phyloP scores from a whole-genome alignment of 2,888 invertebrate genomes.

The Pristionchus maxplancki region DNA sequence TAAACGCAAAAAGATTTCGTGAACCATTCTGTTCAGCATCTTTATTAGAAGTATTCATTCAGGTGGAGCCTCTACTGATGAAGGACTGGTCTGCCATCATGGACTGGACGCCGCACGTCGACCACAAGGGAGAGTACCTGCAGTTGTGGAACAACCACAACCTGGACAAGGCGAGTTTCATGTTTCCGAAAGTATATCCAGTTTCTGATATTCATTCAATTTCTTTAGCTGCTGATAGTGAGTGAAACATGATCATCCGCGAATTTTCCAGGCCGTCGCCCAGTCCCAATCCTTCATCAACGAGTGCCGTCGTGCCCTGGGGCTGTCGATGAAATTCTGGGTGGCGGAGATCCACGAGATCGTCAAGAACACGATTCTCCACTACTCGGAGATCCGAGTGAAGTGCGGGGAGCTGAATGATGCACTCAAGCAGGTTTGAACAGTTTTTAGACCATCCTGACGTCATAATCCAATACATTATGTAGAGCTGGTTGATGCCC shows the following conservation, averaged over 20 bases:
- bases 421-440: slow-evolving; percentile 75
- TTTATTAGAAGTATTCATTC: no score
- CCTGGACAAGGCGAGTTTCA: slow-evolving; percentile 70
- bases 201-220: neutral
- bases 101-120: slow-evolving; percentile 77
- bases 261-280: slow-evolving; percentile 70
- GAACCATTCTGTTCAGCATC: no score
- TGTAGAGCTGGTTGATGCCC: slow-evolving; percentile 77
- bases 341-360: slow-evolving; percentile 78
- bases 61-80: slow-evolving; percentile 77
- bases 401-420: slow-evolving; percentile 77
- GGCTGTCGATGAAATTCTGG: slow-evolving; percentile 78
- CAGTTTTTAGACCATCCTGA: no score
- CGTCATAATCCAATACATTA: no score
- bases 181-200: neutral
- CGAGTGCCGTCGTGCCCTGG: slow-evolving; percentile 77
- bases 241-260: neutral
- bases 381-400: slow-evolving; percentile 77
- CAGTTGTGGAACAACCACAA: slow-evolving; percentile 77
- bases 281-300: slow-evolving; percentile 78
- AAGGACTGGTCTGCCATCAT: slow-evolving; percentile 78
- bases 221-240: no score
- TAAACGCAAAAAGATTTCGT: no score
- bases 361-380: slow-evolving; percentile 77
- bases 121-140: slow-evolving; percentile 78